Base-by-base conservation (phyloP, 2,797 vertebrate species). In the Esox lucius region DNA sequence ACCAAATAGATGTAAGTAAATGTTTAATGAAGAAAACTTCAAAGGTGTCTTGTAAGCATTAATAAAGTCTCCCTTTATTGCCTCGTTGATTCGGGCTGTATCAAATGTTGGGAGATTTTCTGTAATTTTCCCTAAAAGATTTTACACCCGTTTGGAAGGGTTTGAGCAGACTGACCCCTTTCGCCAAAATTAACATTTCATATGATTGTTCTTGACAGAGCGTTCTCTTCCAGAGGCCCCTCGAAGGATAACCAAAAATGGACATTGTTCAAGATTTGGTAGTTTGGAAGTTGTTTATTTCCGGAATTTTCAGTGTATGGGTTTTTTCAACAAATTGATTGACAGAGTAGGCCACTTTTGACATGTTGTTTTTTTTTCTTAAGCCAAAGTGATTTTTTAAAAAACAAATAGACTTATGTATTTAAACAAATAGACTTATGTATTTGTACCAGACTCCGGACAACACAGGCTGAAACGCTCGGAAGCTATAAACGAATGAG, bases 231-330 rank as follows among this genome's bases (percentile, higher is more conserved):
- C 93, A 91, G 94, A 92, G 95, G 94, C 92, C 94, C 91, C 84
- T 90, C 84, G 80, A 94, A 95, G 95, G 93, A 96, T 94, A 93
- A 95, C 95, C 94, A 94, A 94, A 95, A 96, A 95, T 94, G 94
- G 93, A 85, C 92, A 94, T 95, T 94, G 84, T 80, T 46, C 5
- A 84, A 91, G 91, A 94, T 92, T 87, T 92, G 95, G 93, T 94
- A 94, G 94, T 91, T 87, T 76, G 87, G 86, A 75, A 46, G 42
- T 42, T 42, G 39, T 7, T 71, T 81, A 92, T 94, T 93, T 92
- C 90, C 74, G 91, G 91, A 88, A 88, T 90, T 93, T 94, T 93
- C 92, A 88, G 91, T 91, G 92, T 92, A 87, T 90, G 87, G 87
- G 92, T 93, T 91, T 79, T 77, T 78, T 65, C 79, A 70, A 56